Base-by-base conservation (phyloP, 2,113 vertebrate species). In the Sapajus apella region DNA sequence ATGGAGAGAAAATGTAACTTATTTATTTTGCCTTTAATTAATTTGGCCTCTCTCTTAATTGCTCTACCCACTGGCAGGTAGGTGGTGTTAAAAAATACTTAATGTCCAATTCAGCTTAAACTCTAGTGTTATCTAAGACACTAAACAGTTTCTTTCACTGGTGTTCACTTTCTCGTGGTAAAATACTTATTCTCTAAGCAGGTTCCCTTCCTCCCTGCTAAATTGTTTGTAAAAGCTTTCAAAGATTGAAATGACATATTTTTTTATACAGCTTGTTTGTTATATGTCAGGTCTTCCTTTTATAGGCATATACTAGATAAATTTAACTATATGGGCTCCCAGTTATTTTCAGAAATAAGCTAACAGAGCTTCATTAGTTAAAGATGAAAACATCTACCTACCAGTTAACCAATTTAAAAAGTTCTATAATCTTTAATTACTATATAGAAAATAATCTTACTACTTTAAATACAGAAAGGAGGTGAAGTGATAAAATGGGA, bases 211-310 rank as follows among this genome's bases (percentile, higher is more conserved):
- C 7, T n/a, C 50, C 85, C 4, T 18, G 3, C 16, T 82, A 68
- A 82, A 86, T 72, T 90, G 73, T 83, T 94, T 96, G 64, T 80
- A 90, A 95, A 86, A 68, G 32, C 47, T 75, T 83, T 7, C n/a
- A 80, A 90, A 90, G 25, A 8, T 70, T 64, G 13, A 4, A 82
- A 55, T 40, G 61, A 56, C 55, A 47, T 14, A 12, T 75, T 40
- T 58, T 88, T 70, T 64, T 80, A 47, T 0, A 75, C 35, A 61
- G 6, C 30, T 52, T 87, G 8, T 94, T 76, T 72, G 8, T 72
- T 77, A 55, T 90, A 37, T 83, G 37, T 87, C 20, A 92, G 18
- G 8, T 40, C 11, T 92, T 90, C 30, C 3, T 87, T 79, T 70
- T 73, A 6, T 55, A 83, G 10, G 8, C 25, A 32, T 30, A 9